Conservation (phyloP, 2,888 invertebrate genomes). For the Heliconius sara region DNA sequence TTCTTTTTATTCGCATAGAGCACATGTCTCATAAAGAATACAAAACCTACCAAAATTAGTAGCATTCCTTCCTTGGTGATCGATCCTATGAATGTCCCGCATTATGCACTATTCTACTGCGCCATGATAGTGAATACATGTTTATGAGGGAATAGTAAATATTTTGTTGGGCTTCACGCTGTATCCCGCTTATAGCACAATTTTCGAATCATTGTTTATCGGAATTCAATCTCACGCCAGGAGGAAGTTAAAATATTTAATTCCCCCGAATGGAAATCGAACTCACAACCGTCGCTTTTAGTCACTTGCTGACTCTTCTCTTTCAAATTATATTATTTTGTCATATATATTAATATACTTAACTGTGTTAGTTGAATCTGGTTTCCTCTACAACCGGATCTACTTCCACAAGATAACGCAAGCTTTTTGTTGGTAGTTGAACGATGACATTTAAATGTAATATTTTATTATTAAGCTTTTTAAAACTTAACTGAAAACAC, state of each 20-base stretch:
- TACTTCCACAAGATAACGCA: slow-evolving; percentile 27
- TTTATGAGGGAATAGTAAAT: no score
- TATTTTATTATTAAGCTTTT: not conserved
- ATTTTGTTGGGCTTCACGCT: no score
- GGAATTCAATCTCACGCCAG: no score
- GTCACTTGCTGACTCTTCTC: not conserved
- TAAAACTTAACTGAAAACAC: not conserved
- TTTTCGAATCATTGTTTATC: not conserved
- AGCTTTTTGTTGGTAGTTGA: slow-evolving; percentile 6
- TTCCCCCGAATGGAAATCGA: not conserved
- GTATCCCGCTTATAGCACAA: not conserved
- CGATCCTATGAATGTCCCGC: no score
- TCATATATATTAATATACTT: not conserved
- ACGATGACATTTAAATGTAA: not conserved
- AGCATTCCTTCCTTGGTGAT: no score
- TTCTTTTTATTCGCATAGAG: no score
- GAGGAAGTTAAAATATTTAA: no score
- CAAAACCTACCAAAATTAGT: no score
- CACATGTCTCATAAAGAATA: no score
- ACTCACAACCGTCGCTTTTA: not conserved
- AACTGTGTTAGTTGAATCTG: not conserved
- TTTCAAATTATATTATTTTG: not conserved
- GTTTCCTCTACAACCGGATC: slow-evolving; percentile 24
- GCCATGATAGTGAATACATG: no score
- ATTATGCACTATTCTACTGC: no score